phyloP scores from a whole-genome alignment of 2,888 invertebrate genomes.

The Dicyrtomina minuta region DNA sequence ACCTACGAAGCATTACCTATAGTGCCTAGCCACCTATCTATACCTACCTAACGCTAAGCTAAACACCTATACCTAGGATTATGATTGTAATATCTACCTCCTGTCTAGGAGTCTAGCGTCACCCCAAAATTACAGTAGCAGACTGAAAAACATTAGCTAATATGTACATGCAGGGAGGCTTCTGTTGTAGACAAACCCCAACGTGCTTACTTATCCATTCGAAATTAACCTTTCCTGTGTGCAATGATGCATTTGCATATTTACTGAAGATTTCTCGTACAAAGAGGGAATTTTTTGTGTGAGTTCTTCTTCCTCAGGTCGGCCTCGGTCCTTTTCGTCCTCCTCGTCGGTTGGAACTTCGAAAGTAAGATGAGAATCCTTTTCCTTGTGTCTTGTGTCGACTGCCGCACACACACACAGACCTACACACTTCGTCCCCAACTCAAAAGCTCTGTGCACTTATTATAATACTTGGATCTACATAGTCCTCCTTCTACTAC shows the following conservation, averaged over 20 bases:
- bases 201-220: constrained; percentile 17
- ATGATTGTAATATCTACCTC: too few species aligned
- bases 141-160: too few species aligned
- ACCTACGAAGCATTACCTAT: too few species aligned
- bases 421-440: not conserved
- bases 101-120: not conserved
- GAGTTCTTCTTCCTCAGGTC: not conserved
- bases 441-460: constrained; percentile 7
- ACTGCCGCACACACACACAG: constrained; percentile 2
- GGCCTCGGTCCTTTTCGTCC: not conserved
- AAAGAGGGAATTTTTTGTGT: constrained; percentile 12
- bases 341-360: not conserved
- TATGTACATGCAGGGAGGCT: not conserved
- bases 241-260: constrained; percentile 28
- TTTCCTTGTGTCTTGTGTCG: not conserved
- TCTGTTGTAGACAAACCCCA: constrained; percentile 12
- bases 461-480: constrained; percentile 18
- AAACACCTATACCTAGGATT: too few species aligned
- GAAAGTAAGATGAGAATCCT: constrained; percentile 9
- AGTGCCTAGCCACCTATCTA: too few species aligned
- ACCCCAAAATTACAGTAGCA: not conserved
- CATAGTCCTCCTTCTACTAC: constrained; percentile 16
- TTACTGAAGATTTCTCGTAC: constrained; percentile 10
- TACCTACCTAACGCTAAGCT: too few species aligned
- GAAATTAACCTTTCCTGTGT: constrained; percentile 26